A percentile compares a stretch with the other conserved stretches of the same genome.
Conservation (phyloP, 92 coral and sea anemone genomes). For the Epizoanthus ramosus region DNA sequence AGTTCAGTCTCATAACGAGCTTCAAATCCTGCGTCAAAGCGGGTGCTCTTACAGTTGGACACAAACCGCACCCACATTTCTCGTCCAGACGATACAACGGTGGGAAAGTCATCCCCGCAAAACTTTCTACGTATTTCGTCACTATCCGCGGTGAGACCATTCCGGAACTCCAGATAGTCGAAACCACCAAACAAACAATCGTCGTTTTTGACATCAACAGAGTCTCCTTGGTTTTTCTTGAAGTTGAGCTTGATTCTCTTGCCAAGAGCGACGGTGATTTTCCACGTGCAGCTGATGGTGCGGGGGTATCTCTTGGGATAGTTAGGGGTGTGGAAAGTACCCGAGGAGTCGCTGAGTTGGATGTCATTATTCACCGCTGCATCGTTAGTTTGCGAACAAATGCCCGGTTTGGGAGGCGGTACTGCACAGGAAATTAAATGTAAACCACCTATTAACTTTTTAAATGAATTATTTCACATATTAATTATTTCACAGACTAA, state of each 20-base stretch:
- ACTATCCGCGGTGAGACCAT: slow-evolving; percentile 48
- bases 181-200: slow-evolving; percentile 12
- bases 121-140: slow-evolving; percentile 18
- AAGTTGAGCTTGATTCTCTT: slow-evolving; percentile 56
- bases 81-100: slow-evolving; percentile 30
- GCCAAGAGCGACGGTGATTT: slow-evolving; percentile 57
- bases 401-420: slow-evolving; percentile 5
- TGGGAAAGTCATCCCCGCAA: slow-evolving; percentile 19
- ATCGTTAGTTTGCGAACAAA: slow-evolving; percentile 25
- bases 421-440: neutral
- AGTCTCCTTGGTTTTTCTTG: slow-evolving; percentile 4
- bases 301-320: slow-evolving; percentile 65
- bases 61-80: slow-evolving; percentile 39
- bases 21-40: slow-evolving; percentile 7
- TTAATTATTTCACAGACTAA: too few species aligned
- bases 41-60: neutral
- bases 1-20: slow-evolving; percentile 30
- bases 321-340: slow-evolving; percentile 59
- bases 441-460: too few species aligned
- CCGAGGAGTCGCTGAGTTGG: slow-evolving; percentile 53
- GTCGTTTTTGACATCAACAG: neutral
- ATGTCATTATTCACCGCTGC: slow-evolving; percentile 61
- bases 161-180: slow-evolving; percentile 50
- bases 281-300: slow-evolving; percentile 78
- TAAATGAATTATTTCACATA: too few species aligned